Base-by-base conservation (phyloP, 2,797 vertebrate species). In the Molossus alvarezi region DNA sequence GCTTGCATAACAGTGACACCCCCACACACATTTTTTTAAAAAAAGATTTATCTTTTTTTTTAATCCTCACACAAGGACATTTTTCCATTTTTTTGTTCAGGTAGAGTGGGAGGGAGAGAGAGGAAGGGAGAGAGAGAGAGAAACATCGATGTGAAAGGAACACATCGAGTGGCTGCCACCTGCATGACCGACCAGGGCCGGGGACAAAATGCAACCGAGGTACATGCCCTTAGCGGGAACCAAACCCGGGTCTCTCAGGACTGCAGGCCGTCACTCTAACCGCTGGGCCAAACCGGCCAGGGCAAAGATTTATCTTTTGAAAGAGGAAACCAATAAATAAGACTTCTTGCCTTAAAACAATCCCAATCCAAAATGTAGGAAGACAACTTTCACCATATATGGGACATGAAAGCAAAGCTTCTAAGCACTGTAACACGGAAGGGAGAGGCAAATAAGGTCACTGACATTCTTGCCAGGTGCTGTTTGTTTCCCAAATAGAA, bases 261-360 rank as follows among this genome's bases (percentile, higher is more conserved):
- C 33, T 33, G 33, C 33, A 33, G 33, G 33, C 33, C 33, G 33
- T 2, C 33, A 3, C 33, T 33, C 33, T 33, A 33, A 33, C 33
- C 3, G 33, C 33, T 33, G 33, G 33, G 33, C 33, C 33, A 33
- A 33, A 33, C 33, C 33, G 33, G 33, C 33, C 33, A 33, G 33
- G 33, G 33, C 33, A 85, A 82, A 85, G 2, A 5, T 13, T 1
- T 72, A 60, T 79, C 20, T 90, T 87, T 94, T 65, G 51, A 72
- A 91, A 88, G 25, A 17, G 29, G 41, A 91, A 95, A 76, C 48
- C 51, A 86, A 9, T 67, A 65, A 94, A n/a, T 77, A 27, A 95
- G 60, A 67, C 5, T 51, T 96, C 45, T 60, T 95, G 27, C n/a
- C 71, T 96, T 86, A 88, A 81, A 48, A 62, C 41, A 90, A 62